These are phyloP conservation scores for Xestia sexstrigata DNA, from an alignment of 2,888 invertebrate species.

Conservation along the genomic window DNA sequence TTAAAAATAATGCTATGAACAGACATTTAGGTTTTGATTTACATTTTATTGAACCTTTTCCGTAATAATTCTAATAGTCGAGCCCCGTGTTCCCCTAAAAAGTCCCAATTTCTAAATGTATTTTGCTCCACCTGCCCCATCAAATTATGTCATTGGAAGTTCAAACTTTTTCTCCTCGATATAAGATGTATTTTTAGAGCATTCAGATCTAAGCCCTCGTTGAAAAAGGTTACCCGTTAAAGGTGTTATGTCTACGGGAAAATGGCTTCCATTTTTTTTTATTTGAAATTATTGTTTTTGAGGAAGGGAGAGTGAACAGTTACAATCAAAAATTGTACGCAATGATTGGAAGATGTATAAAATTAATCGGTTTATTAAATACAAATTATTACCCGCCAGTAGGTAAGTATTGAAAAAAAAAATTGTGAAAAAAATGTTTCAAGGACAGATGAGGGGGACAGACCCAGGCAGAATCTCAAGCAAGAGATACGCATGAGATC, in stretches of 20 bases:
- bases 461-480: background rate
- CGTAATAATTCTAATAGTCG: slow-evolving; percentile 25
- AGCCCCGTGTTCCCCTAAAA: slow-evolving; percentile 23
- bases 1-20: slow-evolving; percentile 19
- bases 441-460: background rate
- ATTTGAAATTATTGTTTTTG: slow-evolving; percentile 31
- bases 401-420: background rate
- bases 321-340: background rate
- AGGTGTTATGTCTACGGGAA: slow-evolving; percentile 19
- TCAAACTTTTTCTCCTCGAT: background rate
- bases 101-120: slow-evolving; percentile 37
- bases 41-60: slow-evolving; percentile 19
- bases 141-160: slow-evolving; percentile 4
- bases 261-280: slow-evolving; percentile 39
- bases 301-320: background rate
- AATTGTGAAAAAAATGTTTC: background rate
- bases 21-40: slow-evolving; percentile 24
- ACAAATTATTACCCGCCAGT: background rate
- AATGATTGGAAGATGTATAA: background rate
- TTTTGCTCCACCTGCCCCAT: slow-evolving; percentile 31
- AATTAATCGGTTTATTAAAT: background rate
- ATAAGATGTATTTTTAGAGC: slow-evolving; percentile 22
- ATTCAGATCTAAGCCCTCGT: background rate
- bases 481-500: background rate
- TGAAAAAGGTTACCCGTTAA: slow-evolving; percentile 22